Conservation (phyloP, 2,888 invertebrate species). For the Dasysyrphus tricinctus region DNA sequence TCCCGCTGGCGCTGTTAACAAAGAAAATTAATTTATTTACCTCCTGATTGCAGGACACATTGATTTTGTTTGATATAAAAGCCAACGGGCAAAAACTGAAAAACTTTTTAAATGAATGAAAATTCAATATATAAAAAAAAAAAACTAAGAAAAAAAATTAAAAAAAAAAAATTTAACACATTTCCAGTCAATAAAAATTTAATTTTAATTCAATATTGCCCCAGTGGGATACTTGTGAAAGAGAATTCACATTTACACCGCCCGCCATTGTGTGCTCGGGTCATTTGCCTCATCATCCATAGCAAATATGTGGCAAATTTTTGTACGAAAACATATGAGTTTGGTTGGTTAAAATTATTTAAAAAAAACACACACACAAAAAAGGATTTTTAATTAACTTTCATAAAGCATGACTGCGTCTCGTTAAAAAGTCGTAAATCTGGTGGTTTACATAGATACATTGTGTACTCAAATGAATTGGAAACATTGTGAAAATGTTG, state of each 20-base stretch:
- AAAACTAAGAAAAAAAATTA: not conserved
- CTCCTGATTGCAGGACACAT: conserved; percentile 4
- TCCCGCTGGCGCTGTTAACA: conserved; percentile 5
- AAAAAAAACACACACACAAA: not conserved
- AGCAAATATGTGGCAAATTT: conserved; percentile 4
- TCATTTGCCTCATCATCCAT: conserved; percentile 24
- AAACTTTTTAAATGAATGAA: conserved; percentile 28
- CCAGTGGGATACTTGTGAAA: conserved; percentile 36
- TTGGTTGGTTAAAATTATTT: conserved; percentile 8
- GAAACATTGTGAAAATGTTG: conserved; percentile 38
- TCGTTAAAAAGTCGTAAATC: conserved; percentile 40
- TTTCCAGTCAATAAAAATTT: conserved; percentile 57
- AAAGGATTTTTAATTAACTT: conserved; percentile 33
- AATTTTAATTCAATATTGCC: conserved; percentile 64
- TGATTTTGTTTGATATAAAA: conserved; percentile 26
- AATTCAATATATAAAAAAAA: not conserved
- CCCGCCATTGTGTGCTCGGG: conserved; percentile 19
- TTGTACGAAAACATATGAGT: not conserved
- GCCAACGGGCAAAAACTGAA: not conserved
- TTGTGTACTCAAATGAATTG: conserved; percentile 39
- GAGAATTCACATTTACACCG: conserved; percentile 36
- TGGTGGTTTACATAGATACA: conserved; percentile 20
- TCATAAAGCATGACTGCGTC: conserved; percentile 31
- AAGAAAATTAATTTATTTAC: conserved; percentile 30
- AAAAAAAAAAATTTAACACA: not conserved